Evolutionary conservation across 2,113 vertebrate species (phyloP).

Genomic region (Alligator mississippiensis): DNA sequence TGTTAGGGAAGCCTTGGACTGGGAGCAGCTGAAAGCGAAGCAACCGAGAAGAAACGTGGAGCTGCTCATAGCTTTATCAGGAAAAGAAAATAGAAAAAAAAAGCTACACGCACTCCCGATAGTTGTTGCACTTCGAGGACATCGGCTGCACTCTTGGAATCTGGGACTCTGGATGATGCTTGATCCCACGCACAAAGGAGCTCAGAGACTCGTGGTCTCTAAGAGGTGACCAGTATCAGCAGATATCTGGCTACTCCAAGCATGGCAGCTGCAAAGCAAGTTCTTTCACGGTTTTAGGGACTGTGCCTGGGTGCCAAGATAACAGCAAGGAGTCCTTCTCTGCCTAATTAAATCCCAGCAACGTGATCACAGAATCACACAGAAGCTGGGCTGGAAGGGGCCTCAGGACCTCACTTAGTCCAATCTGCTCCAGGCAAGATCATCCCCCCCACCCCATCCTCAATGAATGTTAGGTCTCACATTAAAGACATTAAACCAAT

Average conservation of each 20-base stretch:
- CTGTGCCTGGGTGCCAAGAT: accelerated
- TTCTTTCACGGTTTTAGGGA: neutral
- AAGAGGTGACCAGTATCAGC: neutral
- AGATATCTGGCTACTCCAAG: neutral
- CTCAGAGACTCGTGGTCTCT: neutral
- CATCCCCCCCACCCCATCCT: neutral
- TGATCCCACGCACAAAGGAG: neutral
- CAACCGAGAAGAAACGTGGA: neutral
- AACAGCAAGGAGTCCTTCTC: too few relatives aligned
- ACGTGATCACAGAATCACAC: neutral
- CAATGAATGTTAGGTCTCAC: too few relatives aligned
- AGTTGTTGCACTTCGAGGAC: neutral
- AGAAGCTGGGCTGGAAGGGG: neutral
- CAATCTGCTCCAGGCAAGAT: neutral
- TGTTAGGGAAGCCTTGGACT: neutral
- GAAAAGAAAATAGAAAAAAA: too few relatives aligned
- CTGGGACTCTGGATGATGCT: neutral
- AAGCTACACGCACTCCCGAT: neutral
- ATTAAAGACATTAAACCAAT: accelerated
- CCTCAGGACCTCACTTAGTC: neutral
- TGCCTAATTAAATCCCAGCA: too few relatives aligned
- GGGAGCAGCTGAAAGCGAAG: neutral
- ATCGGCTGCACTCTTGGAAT: neutral
- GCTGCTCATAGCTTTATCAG: neutral
- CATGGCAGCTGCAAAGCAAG: neutral